phyloP scores from a whole-genome alignment of 37 sponge, comb jelly and placozoan genomes.

The Beroe forskalii region DNA sequence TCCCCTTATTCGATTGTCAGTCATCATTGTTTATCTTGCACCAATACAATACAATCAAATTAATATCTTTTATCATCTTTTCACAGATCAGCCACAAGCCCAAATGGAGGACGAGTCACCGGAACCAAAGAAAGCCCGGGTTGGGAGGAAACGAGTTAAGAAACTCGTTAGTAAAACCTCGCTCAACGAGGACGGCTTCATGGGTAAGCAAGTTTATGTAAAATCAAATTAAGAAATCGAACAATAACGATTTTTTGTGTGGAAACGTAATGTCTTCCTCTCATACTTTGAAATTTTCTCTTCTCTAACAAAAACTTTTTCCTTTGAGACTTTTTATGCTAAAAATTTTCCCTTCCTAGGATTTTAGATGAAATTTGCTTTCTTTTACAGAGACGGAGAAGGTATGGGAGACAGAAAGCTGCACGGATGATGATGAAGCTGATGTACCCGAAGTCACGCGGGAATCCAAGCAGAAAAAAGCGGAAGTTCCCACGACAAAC shows the following conservation, averaged over 20 bases:
- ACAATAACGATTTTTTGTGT: too few species aligned
- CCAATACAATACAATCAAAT: too few species aligned
- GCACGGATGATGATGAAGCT: slow-evolving; percentile 32
- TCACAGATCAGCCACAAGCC: background rate
- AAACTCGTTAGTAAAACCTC: slow-evolving; percentile 24
- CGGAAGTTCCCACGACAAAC: background rate
- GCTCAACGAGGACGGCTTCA: slow-evolving; percentile 45
- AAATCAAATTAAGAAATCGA: too few species aligned
- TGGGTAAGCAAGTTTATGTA: slow-evolving; percentile 38
- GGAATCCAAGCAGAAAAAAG: background rate
- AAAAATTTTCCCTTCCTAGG: too few species aligned
- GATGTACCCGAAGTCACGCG: background rate
- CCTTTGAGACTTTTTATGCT: too few species aligned
- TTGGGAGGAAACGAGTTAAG: slow-evolving; percentile 6
- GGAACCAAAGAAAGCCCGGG: background rate
- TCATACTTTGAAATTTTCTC: too few species aligned
- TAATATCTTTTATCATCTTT: background rate
- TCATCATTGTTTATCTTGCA: too few species aligned
- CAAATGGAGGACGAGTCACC: slow-evolving; percentile 21
- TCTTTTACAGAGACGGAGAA: slow-evolving; percentile 23
- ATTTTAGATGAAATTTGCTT: too few species aligned
- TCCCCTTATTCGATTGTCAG: too few species aligned
- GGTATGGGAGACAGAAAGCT: slow-evolving; percentile 26
- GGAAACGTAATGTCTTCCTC: too few species aligned
- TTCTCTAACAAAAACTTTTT: too few species aligned